phyloP scores from a whole-genome alignment of 2,113 vertebrate genomes.

The Conger conger region DNA sequence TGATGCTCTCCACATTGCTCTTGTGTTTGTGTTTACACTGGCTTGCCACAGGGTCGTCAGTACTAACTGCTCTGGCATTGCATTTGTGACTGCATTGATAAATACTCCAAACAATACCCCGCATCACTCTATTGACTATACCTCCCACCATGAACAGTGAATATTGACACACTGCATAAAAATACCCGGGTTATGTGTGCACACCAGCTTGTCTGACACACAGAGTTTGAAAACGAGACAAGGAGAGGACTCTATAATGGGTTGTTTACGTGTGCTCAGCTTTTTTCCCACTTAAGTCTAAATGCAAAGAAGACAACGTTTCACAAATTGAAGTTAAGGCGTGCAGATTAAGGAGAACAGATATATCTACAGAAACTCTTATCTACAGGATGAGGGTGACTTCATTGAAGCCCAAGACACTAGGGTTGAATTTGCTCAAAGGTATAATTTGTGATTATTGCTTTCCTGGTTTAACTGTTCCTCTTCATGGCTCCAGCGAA shows the following conservation, averaged over 20 bases:
- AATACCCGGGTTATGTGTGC: not conserved
- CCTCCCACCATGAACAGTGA: not conserved
- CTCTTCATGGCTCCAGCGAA: not conserved
- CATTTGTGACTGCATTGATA: not conserved
- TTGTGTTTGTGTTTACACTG: not conserved
- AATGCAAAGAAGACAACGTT: not conserved
- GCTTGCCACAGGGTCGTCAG: not conserved
- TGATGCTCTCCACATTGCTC: not conserved
- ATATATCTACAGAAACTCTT: not conserved
- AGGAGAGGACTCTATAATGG: not conserved
- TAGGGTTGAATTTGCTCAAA: conserved; percentile 1
- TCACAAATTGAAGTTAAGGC: not conserved
- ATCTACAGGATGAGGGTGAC: not conserved
- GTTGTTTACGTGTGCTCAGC: not conserved
- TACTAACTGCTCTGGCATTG: not conserved
- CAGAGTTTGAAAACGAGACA: not conserved
- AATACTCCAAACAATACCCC: not conserved
- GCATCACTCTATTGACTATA: not conserved
- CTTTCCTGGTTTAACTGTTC: conserved; percentile 9
- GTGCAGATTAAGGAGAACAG: not conserved
- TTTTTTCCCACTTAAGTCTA: not conserved
- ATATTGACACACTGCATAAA: not conserved
- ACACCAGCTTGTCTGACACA: not conserved
- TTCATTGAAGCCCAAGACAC: not conserved
- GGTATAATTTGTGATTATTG: conserved; percentile 18